A percentile compares a stretch with the other conserved stretches of the same genome.
Evolutionary conservation across 2,797 vertebrate species (phyloP).

Genomic region (Chromobotia macracanthus): DNA sequence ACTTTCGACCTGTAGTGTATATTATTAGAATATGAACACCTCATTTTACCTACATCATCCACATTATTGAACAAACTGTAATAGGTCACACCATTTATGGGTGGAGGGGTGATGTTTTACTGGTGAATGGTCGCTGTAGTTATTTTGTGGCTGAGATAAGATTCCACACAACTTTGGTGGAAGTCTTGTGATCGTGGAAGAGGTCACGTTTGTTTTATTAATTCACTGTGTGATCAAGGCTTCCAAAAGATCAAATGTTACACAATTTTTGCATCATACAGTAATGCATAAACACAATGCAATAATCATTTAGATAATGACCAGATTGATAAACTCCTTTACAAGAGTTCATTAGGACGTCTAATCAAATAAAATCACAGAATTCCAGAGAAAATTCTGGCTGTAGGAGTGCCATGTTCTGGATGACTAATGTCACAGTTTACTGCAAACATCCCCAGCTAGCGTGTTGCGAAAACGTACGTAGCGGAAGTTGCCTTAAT

Average conservation of each 20-base stretch:
- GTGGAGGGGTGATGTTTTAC: neutral
- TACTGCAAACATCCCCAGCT: neutral
- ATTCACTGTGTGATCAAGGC: neutral
- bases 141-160: neutral
- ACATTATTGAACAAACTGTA: neutral
- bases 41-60: neutral
- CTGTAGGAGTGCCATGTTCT: neutral
- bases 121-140: neutral
- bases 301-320: neutral
- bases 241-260: neutral
- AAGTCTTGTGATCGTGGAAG: neutral
- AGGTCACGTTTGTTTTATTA: neutral
- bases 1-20: too few species aligned
- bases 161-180: neutral
- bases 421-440: neutral
- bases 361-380: neutral
- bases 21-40: neutral
- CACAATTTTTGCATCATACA: neutral
- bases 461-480: slow-evolving; percentile 17
- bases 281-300: neutral
- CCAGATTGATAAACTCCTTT: neutral
- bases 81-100: neutral
- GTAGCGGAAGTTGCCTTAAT: neutral
- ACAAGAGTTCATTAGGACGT: neutral
- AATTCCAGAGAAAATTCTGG: neutral